These are phyloP conservation scores for Nebria ingens DNA, from an alignment of 1,140 invertebrate species.

Conservation along the genomic window DNA sequence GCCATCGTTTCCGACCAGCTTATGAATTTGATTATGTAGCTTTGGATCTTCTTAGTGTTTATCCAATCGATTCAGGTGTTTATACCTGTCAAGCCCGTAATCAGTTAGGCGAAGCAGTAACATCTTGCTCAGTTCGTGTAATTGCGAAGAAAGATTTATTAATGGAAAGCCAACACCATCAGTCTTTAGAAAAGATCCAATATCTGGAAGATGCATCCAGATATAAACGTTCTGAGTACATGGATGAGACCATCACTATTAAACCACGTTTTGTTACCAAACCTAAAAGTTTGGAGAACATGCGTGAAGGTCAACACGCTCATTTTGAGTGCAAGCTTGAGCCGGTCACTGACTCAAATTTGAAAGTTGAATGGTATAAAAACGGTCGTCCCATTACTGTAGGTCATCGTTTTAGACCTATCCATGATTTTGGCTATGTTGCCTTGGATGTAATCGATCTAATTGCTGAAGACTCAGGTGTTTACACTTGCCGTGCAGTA, in stretches of 20 bases:
- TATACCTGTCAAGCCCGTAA: constrained; percentile 90
- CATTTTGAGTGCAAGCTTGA: constrained; percentile 97
- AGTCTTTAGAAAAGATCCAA: constrained; percentile 81
- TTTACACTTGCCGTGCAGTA: constrained; percentile 87
- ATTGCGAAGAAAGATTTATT: constrained; percentile 80
- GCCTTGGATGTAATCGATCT: constrained; percentile 83
- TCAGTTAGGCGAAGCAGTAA: constrained; percentile 87
- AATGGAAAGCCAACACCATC: constrained; percentile 74
- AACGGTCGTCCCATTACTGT: constrained; percentile 80
- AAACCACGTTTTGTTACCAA: constrained; percentile 76
- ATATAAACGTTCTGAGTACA: constrained; percentile 68
- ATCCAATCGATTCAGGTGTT: constrained; percentile 92
- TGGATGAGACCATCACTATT: constrained; percentile 74
- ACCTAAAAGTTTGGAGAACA: constrained; percentile 72
- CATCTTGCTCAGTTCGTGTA: constrained; percentile 77
- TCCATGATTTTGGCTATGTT: constrained; percentile 93
- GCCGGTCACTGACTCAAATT: constrained; percentile 88
- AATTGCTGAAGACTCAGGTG: constrained; percentile 86
- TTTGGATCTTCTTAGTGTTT: constrained; percentile 88
- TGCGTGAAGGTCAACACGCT: constrained; percentile 83
- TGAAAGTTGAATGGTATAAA: constrained; percentile 91
- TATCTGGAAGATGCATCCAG: constrained; percentile 80
- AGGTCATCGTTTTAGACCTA: constrained; percentile 83
- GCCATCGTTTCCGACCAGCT: constrained; percentile 89
- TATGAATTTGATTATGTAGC: constrained; percentile 98